These are phyloP conservation scores for Dione vanillae DNA, from an alignment of 2,888 invertebrate species.

Conservation along the genomic window DNA sequence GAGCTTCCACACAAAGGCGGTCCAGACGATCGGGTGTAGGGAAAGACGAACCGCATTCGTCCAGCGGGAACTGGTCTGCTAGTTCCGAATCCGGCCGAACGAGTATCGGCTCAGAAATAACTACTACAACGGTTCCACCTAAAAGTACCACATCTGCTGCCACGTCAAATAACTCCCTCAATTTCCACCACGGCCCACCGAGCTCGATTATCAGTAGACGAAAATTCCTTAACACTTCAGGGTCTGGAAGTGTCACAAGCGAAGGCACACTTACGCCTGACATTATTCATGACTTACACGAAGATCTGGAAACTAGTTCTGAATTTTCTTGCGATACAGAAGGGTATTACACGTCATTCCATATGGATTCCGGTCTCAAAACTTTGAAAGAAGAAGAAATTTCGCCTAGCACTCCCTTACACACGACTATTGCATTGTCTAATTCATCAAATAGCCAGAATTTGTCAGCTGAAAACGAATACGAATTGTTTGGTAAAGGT, in stretches of 20 bases:
- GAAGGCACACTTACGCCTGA: conserved; percentile 94
- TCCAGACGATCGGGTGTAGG: conserved; percentile 86
- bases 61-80: conserved; percentile 97
- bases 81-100: conserved; percentile 95
- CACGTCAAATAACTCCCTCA: conserved; percentile 88
- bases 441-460: conserved; percentile 89
- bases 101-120: conserved; percentile 93
- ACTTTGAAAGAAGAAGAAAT: conserved; percentile 89
- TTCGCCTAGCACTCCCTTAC: conserved; percentile 88
- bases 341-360: conserved; percentile 98
- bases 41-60: conserved; percentile 94
- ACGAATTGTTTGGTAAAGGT: conserved; percentile 95
- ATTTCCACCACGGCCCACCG: conserved; percentile 86
- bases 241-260: conserved; percentile 92
- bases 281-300: conserved; percentile 90
- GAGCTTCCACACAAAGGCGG: conserved; percentile 88
- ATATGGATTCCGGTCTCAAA: conserved; percentile 96
- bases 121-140: conserved; percentile 87
- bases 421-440: conserved; percentile 88
- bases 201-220: conserved; percentile 88
- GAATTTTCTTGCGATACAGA: conserved; percentile 98
- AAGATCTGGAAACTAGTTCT: conserved; percentile 94
- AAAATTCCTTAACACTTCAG: conserved; percentile 88
- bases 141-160: conserved; percentile 88
- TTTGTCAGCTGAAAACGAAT: conserved; percentile 92